phyloP scores from a whole-genome alignment of 2,113 vertebrate species.

The Mesocricetus auratus region DNA sequence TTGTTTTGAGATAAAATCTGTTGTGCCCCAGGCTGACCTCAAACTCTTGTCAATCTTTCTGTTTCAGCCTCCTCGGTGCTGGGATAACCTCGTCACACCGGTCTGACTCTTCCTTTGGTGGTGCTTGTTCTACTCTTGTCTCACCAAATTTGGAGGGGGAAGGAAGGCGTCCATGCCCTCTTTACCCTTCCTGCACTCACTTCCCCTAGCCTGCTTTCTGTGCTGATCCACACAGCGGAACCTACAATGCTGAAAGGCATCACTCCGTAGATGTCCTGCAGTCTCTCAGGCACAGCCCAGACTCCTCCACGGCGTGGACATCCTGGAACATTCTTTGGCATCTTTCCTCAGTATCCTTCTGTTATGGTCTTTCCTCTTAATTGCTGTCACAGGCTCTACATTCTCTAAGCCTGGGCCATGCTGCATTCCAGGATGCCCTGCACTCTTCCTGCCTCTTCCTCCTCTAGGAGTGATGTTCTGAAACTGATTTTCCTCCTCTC shows the following conservation, averaged over 20 bases:
- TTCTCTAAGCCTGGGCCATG: no score
- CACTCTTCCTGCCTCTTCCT: no score
- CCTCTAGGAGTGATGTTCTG: no score
- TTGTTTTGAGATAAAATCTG: neutral
- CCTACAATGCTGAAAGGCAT: neutral
- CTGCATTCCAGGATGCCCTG: no score
- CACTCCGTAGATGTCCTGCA: neutral
- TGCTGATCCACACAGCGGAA: neutral
- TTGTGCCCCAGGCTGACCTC: neutral
- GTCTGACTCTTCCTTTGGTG: neutral
- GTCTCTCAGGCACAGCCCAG: neutral
- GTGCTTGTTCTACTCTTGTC: neutral
- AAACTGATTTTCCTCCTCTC: no score
- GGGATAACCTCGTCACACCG: neutral
- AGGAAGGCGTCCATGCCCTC: neutral
- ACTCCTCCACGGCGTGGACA: neutral
- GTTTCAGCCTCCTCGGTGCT: neutral
- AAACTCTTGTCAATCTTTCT: neutral
- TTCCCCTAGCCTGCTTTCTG: neutral
- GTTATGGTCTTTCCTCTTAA: neutral
- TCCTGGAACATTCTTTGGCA: neutral
- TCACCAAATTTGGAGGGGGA: neutral
- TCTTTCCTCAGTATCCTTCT: neutral
- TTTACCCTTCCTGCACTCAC: fast-evolving
- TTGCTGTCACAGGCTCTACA: neutral